Conservation (phyloP, 53 echinoderm and acorn worm genomes). For the Antedon mediterranea region DNA sequence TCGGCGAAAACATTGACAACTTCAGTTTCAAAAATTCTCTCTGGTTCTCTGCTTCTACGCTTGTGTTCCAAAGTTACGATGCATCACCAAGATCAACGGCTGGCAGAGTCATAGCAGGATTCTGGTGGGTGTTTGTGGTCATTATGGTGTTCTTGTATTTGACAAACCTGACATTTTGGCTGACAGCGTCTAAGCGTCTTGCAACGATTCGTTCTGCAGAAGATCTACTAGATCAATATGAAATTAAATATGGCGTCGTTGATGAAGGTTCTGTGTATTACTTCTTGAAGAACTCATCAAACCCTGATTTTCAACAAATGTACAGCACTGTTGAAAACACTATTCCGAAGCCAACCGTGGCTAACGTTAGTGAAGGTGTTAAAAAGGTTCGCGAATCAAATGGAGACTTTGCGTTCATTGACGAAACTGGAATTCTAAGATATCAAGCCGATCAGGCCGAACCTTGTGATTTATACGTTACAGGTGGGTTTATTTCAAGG, state of each 20-base stretch:
- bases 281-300: slow-evolving; percentile 71
- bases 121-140: slow-evolving; percentile 95
- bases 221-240: slow-evolving; percentile 59
- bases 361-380: slow-evolving; percentile 34
- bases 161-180: slow-evolving; percentile 75
- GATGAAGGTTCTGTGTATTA: slow-evolving; percentile 74
- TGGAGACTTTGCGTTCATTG: slow-evolving; percentile 78
- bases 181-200: slow-evolving; percentile 73
- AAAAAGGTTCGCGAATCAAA: slow-evolving; percentile 47
- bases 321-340: slow-evolving; percentile 73
- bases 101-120: slow-evolving; percentile 61
- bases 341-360: slow-evolving; percentile 48
- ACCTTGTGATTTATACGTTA: slow-evolving; percentile 66
- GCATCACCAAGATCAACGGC: slow-evolving; percentile 80
- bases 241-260: slow-evolving; percentile 67
- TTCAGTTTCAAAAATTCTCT: slow-evolving; percentile 88
- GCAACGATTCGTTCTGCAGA: slow-evolving; percentile 43
- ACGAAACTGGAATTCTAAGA: slow-evolving; percentile 59
- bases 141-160: slow-evolving; percentile 92
- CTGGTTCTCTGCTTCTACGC: slow-evolving; percentile 76
- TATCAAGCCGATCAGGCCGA: slow-evolving; percentile 54
- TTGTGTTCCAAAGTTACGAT: slow-evolving; percentile 91
- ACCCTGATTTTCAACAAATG: slow-evolving; percentile 81
- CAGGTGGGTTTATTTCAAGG: slow-evolving; percentile 63
- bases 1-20: slow-evolving; percentile 75